A percentile compares a stretch with the other conserved stretches of the same genome.
These are phyloP conservation scores for Carassius gibelio DNA, from an alignment of 2,113 vertebrate genomes.

Conservation along the genomic window DNA sequence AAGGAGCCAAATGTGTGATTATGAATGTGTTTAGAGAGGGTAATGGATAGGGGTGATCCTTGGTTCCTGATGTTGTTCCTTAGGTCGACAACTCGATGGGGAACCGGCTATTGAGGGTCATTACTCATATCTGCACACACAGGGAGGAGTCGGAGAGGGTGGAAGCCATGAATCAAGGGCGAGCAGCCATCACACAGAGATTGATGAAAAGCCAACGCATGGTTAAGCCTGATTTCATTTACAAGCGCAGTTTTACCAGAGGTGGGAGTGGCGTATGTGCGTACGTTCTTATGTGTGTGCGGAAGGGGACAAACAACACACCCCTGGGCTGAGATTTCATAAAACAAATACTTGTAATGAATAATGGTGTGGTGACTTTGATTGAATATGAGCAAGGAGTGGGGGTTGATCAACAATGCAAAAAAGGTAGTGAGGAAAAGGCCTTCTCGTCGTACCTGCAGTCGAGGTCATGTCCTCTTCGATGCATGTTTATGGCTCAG, in stretches of 20 bases:
- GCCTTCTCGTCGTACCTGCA: conserved; percentile 50
- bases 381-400: conserved; percentile 64
- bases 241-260: conserved; percentile 64
- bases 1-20: conserved; percentile 37
- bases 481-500: conserved; percentile 51
- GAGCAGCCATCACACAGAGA: conserved; percentile 67
- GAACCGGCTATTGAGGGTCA: conserved; percentile 52
- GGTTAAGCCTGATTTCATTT: conserved; percentile 73
- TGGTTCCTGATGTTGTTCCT: conserved; percentile 44
- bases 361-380: conserved; percentile 66
- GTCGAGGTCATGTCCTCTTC: conserved; percentile 54
- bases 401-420: conserved; percentile 66
- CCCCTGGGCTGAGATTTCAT: conserved; percentile 59
- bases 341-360: conserved; percentile 69
- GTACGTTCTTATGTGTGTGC: conserved; percentile 42
- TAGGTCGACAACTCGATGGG: conserved; percentile 52
- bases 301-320: conserved; percentile 62
- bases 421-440: conserved; percentile 46
- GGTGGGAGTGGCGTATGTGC: conserved; percentile 41
- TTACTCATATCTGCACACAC: conserved; percentile 62
- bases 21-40: conserved; percentile 46
- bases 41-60: conserved; percentile 51
- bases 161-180: conserved; percentile 68
- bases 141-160: conserved; percentile 62
- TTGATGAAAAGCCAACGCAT: conserved; percentile 70